Percentiles rank a stretch among this genome's conserved stretches.
Evolutionary conservation across 2,888 invertebrate genomes (phyloP).

Genomic region (Epiblema foenella): DNA sequence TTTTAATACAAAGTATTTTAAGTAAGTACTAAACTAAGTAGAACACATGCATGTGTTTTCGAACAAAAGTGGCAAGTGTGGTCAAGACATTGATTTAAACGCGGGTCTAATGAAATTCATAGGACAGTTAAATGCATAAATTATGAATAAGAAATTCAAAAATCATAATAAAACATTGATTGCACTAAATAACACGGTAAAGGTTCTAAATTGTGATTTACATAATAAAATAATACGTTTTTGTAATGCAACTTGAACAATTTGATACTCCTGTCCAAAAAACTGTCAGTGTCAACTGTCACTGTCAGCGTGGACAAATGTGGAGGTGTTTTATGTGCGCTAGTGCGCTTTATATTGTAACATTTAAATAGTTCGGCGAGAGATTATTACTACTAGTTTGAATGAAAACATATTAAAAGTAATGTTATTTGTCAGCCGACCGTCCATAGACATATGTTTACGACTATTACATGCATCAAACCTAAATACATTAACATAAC

Average conservation of each 20-base stretch:
- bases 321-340: not conserved
- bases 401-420: not conserved
- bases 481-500: constrained; percentile 49
- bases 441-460: not conserved
- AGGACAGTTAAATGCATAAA: not conserved
- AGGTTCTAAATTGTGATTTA: too few species aligned
- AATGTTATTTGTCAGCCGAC: not conserved
- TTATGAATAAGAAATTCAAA: not conserved
- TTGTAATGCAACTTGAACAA: not conserved
- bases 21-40: too few species aligned
- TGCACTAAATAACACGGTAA: too few species aligned
- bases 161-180: not conserved
- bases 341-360: not conserved
- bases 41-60: not conserved
- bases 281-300: not conserved
- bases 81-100: not conserved
- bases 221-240: not conserved
- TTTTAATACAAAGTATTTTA: too few species aligned
- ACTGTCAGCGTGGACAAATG: not conserved
- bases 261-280: not conserved
- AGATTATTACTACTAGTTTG: not conserved
- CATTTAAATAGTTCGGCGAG: not conserved
- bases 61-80: not conserved
- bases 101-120: not conserved
- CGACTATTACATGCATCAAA: not conserved